Evolutionary conservation across 2,888 invertebrate genomes (phyloP), one percentile per base, ranked within the genome.

Genomic region (Rutpela maculata): DNA sequence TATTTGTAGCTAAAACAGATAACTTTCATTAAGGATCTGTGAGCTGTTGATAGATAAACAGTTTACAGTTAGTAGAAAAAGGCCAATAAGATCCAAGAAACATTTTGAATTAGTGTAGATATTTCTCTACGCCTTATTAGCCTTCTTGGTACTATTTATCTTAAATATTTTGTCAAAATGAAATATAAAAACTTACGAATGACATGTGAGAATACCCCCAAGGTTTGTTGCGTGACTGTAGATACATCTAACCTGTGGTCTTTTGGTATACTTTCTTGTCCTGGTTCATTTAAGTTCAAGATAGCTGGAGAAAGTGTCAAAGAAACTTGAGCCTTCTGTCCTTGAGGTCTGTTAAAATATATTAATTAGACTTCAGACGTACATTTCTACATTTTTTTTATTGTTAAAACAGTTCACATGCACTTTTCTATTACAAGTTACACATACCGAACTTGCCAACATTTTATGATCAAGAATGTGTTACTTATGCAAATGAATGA

Each of bases 201-300:
- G 83, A 93, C 92, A 90, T 97, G 97, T 26, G 98, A 97, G 89
- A 98, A 98, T 15, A 98, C 97, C 65, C 97, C 98, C 78, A 99
- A 91, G 19, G 96, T 97, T 90, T 98, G 98, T 84, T 95, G 94
- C 0, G 96, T 96, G 1, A 98, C 97, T 80, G 95, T 96, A 0
- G 97, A 96, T 62, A 98, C 96, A 87, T 97, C 96, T 81, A 99
- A 93, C 82, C 96, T 94, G 89, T 98, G 98, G 86, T 98, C 97
- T 87, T 96, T 96, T 0, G 98, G 98, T 86, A 98, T 96, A 74
- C 91, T 93, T 88, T 95, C 94, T 86, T 96, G 95, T 22, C 93
- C 94, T 1, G 94, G 92, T 83, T 97, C 96, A 85, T 94, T 93
- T 43, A 97, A 90, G 78, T 95, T 95, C 71, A 97, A 90, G 18